A percentile compares a stretch with the other conserved stretches of the same genome.
Evolutionary conservation across 2,888 invertebrate species (phyloP).

Genomic region (Drosophila bunnanda): DNA sequence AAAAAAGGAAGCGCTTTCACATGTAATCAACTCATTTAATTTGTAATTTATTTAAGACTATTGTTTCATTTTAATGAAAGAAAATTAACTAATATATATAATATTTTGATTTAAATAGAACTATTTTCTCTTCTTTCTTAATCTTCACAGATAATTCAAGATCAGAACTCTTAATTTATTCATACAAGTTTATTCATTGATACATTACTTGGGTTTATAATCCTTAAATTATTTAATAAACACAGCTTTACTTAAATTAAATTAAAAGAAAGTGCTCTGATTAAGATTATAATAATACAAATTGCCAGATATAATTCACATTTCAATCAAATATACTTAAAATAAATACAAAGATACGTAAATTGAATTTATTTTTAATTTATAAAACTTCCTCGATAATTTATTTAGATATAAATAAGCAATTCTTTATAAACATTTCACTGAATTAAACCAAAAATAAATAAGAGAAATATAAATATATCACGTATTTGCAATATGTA

Average conservation of each 20-base stretch:
- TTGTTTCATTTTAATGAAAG: neutral
- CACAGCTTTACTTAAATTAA: neutral
- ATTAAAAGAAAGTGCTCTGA: neutral
- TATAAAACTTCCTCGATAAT: neutral
- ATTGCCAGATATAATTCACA: neutral
- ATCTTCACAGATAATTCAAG: neutral
- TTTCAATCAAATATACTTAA: neutral
- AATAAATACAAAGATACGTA: neutral
- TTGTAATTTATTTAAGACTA: no score
- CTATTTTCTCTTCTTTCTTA: neutral
- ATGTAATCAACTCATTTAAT: neutral
- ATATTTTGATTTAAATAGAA: neutral
- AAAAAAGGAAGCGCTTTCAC: neutral
- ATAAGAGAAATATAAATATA: neutral
- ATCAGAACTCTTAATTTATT: neutral
- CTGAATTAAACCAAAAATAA: neutral
- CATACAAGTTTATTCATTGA: neutral
- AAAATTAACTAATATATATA: neutral
- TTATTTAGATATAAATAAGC: neutral
- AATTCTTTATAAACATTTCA: neutral
- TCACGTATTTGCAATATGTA: neutral
- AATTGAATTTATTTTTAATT: neutral
- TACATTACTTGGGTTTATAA: neutral
- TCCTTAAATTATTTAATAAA: neutral
- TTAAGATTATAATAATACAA: neutral